phyloP scores from a whole-genome alignment of 2,797 vertebrate species.

The Sibirionetta formosa region DNA sequence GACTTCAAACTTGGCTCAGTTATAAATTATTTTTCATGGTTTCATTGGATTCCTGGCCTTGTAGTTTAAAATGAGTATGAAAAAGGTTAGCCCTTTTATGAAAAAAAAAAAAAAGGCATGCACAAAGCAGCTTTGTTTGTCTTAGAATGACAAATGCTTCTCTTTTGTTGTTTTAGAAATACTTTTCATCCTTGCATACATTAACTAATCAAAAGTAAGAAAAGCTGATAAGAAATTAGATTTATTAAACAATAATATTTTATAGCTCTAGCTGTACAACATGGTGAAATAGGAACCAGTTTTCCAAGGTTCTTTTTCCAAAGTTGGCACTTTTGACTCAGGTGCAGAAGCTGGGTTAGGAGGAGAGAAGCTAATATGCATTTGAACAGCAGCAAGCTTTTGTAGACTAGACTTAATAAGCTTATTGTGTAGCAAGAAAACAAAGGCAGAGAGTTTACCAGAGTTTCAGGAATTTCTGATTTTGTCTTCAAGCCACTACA shows the following conservation, averaged over 20 bases:
- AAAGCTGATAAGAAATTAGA: neutral
- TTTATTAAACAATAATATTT: neutral
- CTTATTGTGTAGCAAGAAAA: neutral
- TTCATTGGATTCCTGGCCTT: neutral
- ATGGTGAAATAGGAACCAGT: neutral
- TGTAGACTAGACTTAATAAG: neutral
- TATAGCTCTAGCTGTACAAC: neutral
- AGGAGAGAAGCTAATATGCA: neutral
- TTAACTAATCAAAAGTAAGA: neutral
- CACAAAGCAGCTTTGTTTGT: neutral
- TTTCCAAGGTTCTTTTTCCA: neutral
- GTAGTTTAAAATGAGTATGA: neutral
- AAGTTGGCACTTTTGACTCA: neutral
- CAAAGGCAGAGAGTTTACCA: neutral
- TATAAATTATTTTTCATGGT: constrained; percentile 8
- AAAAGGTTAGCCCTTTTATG: neutral
- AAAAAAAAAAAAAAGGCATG: neutral
- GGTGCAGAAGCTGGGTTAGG: neutral
- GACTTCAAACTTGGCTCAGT: constrained; percentile 6
- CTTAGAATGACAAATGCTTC: neutral
- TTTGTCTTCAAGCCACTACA: neutral
- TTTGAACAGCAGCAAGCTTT: constrained; percentile 9
- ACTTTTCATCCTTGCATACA: neutral
- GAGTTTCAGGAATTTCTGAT: neutral
- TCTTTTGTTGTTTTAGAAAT: neutral